A percentile compares a stretch with the other conserved stretches of the same genome.
phyloP scores from a whole-genome alignment of 2,113 vertebrate genomes.

The Chaenocephalus aceratus region DNA sequence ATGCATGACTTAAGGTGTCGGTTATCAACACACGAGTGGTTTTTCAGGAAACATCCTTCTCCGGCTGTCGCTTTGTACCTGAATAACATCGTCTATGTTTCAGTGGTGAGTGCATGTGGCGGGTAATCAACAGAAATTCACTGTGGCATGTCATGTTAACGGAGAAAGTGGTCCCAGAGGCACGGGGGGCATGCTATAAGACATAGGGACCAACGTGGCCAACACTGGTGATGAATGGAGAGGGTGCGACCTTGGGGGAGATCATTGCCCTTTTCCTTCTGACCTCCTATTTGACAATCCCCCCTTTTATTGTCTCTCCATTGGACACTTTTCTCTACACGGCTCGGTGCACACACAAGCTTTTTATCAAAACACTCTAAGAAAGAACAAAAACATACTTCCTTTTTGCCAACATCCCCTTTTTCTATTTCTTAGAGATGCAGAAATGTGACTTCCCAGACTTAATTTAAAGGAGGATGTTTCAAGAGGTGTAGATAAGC shows the following conservation, averaged over 20 bases:
- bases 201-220: conserved; percentile 31
- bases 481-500: neutral
- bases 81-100: conserved; percentile 51
- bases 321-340: conserved; percentile 33
- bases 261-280: conserved; percentile 12
- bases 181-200: conserved; percentile 18
- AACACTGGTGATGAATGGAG: conserved; percentile 48
- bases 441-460: conserved; percentile 45
- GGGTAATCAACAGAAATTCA: conserved; percentile 56
- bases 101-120: conserved; percentile 24
- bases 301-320: conserved; percentile 32
- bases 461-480: conserved; percentile 47
- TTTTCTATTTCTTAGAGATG: conserved; percentile 1
- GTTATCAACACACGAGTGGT: conserved; percentile 68
- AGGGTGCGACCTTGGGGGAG: conserved; percentile 52
- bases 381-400: neutral
- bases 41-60: conserved; percentile 67
- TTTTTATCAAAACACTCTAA: neutral
- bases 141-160: conserved; percentile 33
- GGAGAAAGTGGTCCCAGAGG: conserved; percentile 32
- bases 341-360: neutral
- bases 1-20: conserved; percentile 74
- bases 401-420: neutral
- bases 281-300: conserved; percentile 6
- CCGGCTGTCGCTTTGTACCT: conserved; percentile 52